A percentile compares a stretch with the other conserved stretches of the same genome.
These are phyloP conservation scores for Heteronetta atricapilla DNA, from an alignment of 2,113 vertebrate species.

Conservation along the genomic window DNA sequence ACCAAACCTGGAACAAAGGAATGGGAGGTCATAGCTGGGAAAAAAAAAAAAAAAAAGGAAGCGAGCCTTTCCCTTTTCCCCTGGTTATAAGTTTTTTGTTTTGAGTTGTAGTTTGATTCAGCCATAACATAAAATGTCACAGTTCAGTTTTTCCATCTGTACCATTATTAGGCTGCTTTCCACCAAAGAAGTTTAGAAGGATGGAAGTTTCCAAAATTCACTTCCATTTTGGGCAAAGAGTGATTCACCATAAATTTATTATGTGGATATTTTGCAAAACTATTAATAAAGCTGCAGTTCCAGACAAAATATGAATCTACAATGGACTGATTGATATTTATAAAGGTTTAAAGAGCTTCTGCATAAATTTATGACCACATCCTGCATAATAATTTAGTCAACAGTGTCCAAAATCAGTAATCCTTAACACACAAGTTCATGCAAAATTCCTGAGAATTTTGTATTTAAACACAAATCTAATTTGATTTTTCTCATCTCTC, in stretches of 20 bases:
- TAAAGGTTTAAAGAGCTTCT: not conserved
- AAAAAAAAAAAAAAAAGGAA: not conserved
- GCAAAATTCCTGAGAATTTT: not conserved
- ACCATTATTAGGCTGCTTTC: not conserved
- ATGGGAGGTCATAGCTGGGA: rapidly evolving
- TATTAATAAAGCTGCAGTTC: not conserved
- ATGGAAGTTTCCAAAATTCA: not conserved
- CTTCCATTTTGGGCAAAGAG: not conserved
- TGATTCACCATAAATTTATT: not conserved
- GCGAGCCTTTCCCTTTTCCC: not conserved
- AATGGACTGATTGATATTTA: not conserved
- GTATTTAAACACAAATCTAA: not conserved
- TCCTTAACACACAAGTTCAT: not conserved
- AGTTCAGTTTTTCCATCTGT: not conserved
- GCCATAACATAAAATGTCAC: not conserved
- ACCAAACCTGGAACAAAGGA: rapidly evolving
- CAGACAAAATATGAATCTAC: not conserved
- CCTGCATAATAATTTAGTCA: not conserved
- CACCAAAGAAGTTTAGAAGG: not conserved
- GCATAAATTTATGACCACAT: not conserved
- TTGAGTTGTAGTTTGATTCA: not conserved
- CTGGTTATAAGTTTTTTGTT: not conserved
- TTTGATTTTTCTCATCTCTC: not conserved
- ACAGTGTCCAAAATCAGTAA: not conserved
- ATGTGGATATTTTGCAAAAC: not conserved